A percentile compares a stretch with the other conserved stretches of the same genome.
These are phyloP conservation scores for Gastracanthus pulcherrimus DNA, from an alignment of 2,888 invertebrate species.

Conservation along the genomic window DNA sequence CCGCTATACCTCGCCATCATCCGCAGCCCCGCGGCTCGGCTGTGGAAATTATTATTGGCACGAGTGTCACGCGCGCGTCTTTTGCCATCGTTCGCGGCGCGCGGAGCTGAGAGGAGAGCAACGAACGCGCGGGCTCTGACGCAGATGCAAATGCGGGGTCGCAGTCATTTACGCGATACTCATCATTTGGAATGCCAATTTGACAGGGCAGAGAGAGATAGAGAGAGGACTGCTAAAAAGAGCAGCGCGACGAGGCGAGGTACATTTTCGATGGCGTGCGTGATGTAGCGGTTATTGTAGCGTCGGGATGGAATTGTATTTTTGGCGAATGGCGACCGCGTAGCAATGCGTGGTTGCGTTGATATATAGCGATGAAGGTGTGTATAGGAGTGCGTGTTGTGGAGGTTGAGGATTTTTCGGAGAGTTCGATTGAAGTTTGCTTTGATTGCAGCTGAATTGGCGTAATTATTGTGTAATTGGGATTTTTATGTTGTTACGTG, in stretches of 20 bases:
- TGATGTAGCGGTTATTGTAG: no score
- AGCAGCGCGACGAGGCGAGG: neutral
- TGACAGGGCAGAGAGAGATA: neutral
- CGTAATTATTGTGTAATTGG: no score
- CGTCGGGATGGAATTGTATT: neutral
- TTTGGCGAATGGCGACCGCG: neutral
- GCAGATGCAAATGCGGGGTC: slow-evolving; percentile 58
- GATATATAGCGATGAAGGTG: no score
- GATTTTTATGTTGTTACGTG: no score
- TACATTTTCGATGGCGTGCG: no score
- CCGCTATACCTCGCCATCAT: neutral
- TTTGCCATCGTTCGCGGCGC: slow-evolving; percentile 26
- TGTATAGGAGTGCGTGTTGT: no score
- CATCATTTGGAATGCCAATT: slow-evolving; percentile 41
- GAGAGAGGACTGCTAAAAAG: neutral
- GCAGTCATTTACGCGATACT: slow-evolving; percentile 55
- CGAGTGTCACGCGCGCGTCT: slow-evolving; percentile 57
- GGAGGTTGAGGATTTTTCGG: no score
- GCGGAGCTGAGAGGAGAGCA: neutral
- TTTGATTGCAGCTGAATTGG: no score
- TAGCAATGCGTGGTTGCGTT: neutral
- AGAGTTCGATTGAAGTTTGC: no score
- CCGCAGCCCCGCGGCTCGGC: slow-evolving; percentile 8
- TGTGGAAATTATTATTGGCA: slow-evolving; percentile 51
- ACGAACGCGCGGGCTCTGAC: slow-evolving; percentile 39